Evolutionary conservation across 92 coral and sea anemone genomes (phyloP).

Genomic region (Umimayanthus chanpuru): DNA sequence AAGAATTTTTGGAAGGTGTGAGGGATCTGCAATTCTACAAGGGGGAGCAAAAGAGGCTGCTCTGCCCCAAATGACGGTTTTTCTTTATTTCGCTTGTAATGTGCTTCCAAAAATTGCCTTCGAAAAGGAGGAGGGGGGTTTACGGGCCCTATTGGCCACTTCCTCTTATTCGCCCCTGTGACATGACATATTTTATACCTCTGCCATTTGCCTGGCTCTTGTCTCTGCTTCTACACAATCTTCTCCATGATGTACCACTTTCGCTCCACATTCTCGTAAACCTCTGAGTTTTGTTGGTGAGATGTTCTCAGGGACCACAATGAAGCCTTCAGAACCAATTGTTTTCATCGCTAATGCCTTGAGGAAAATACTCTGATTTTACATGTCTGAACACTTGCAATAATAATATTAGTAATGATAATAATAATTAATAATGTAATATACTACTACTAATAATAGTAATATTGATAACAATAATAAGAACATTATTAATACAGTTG

Average conservation of each 20-base stretch:
- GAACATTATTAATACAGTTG: too few species aligned
- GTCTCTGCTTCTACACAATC: constrained; percentile 89
- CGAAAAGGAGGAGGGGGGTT: too few species aligned
- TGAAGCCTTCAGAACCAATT: constrained; percentile 63
- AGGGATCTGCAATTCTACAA: too few species aligned
- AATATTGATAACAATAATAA: background rate
- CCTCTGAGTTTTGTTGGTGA: constrained; percentile 64
- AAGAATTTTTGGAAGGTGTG: too few species aligned
- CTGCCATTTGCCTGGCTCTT: constrained; percentile 69
- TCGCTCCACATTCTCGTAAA: constrained; percentile 70
- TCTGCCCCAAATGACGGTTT: too few species aligned
- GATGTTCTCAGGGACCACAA: constrained; percentile 72
- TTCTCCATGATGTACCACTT: constrained; percentile 61
- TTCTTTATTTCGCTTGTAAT: too few species aligned
- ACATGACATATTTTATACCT: constrained; percentile 47
- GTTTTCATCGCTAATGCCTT: constrained; percentile 82
- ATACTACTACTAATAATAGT: background rate
- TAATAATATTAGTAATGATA: background rate
- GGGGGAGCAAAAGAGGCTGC: too few species aligned
- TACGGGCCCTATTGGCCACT: too few species aligned
- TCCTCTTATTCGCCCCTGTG: too few species aligned
- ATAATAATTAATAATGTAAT: background rate
- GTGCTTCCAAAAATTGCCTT: too few species aligned
- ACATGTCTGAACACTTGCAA: background rate
- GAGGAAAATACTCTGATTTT: background rate